Conservation (phyloP, 2,113 vertebrate species). For the Gnathochromis pfefferi region DNA sequence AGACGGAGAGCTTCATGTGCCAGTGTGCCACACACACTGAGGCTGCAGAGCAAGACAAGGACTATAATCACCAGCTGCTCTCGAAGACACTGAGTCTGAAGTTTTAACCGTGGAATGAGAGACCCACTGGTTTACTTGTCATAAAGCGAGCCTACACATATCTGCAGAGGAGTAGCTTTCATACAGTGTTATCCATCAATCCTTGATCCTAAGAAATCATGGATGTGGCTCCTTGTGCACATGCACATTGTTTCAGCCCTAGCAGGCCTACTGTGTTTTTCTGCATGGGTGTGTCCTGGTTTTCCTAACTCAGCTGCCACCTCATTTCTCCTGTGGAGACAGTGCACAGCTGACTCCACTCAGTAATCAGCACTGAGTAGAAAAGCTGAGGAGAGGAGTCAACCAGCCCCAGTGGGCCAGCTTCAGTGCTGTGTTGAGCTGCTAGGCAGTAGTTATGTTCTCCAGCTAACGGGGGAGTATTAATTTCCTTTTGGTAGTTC, state of each 20-base stretch:
- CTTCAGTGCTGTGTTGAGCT: background rate
- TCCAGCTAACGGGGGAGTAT: accelerated
- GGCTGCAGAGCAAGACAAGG: background rate
- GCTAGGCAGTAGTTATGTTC: background rate
- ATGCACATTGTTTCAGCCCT: background rate
- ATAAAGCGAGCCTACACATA: background rate
- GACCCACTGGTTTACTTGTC: background rate
- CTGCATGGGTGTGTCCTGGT: background rate
- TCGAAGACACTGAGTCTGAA: background rate
- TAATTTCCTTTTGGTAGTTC: background rate
- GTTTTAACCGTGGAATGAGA: background rate
- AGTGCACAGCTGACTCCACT: background rate
- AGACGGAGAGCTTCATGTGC: background rate
- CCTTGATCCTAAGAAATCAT: background rate
- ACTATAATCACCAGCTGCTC: background rate
- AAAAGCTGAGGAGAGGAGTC: background rate
- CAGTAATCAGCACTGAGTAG: background rate
- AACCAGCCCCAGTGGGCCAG: background rate
- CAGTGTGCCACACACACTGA: background rate
- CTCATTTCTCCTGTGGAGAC: background rate
- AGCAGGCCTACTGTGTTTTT: background rate
- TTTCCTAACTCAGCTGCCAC: background rate
- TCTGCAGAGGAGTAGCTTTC: background rate
- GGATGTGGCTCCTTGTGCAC: background rate
- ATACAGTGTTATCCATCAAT: background rate